These are phyloP conservation scores for Mantis religiosa DNA, from an alignment of 2,888 invertebrate species.

Conservation along the genomic window DNA sequence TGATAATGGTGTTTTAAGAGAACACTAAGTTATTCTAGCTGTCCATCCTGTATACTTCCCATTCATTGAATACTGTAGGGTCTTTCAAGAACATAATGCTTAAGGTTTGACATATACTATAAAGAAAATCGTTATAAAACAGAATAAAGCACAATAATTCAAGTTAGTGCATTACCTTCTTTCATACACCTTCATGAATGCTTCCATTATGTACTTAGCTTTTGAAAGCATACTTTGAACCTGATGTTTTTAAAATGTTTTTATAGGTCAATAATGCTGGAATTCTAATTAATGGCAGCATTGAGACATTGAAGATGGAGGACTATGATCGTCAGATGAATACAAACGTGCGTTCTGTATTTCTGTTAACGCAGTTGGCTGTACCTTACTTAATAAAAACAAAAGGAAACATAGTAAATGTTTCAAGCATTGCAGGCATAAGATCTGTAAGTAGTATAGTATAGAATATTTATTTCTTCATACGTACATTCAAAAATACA, in stretches of 20 bases:
- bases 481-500: no score
- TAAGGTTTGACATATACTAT: neutral
- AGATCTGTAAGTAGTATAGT: slow-evolving; percentile 43
- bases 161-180: no score
- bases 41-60: no score
- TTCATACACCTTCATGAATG: no score
- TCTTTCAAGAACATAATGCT: no score
- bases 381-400: slow-evolving; percentile 46
- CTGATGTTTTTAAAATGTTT: neutral
- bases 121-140: no score
- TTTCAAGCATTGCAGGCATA: slow-evolving; percentile 55
- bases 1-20: no score
- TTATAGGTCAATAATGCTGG: slow-evolving; percentile 42
- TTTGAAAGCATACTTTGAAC: no score
- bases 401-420: slow-evolving; percentile 52
- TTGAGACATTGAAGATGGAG: slow-evolving; percentile 48
- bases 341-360: slow-evolving; percentile 48
- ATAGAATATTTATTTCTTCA: no score
- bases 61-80: no score
- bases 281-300: slow-evolving; percentile 46
- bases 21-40: no score
- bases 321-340: slow-evolving; percentile 52
- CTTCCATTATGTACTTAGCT: no score
- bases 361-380: slow-evolving; percentile 47
- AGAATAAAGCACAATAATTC: neutral